Conservation (phyloP, 2,113 vertebrate genomes). For the Catagonus wagneri region DNA sequence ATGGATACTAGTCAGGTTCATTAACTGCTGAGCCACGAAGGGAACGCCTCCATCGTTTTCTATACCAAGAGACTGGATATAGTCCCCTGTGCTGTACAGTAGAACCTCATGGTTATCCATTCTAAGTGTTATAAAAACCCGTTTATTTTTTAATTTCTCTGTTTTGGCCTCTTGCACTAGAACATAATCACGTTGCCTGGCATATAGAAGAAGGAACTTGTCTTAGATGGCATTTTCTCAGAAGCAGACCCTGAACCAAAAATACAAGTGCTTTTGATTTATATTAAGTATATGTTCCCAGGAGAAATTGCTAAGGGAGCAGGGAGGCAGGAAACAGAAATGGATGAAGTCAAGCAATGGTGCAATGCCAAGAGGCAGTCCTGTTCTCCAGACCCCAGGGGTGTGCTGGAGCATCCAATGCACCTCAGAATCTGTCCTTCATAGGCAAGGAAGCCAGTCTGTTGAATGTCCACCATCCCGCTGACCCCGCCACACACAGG, state of each 20-base stretch:
- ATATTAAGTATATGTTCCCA: neutral
- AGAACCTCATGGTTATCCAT: too few species aligned
- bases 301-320: neutral
- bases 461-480: neutral
- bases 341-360: neutral
- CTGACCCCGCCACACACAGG: too few species aligned
- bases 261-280: neutral
- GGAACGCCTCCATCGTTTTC: too few species aligned
- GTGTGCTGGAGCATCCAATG: neutral
- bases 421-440: neutral
- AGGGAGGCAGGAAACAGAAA: neutral
- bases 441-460: neutral
- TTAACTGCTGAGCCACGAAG: too few species aligned
- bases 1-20: too few species aligned
- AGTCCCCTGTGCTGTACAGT: too few species aligned
- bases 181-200: neutral
- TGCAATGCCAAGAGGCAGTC: neutral
- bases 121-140: too few species aligned
- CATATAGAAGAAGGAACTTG: neutral
- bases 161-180: neutral
- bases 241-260: neutral
- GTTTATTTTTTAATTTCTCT: neutral
- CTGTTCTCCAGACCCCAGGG: too few species aligned
- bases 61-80: too few species aligned
- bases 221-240: neutral